A percentile compares a stretch with the other conserved stretches of the same genome.
Evolutionary conservation across 2,113 vertebrate genomes (phyloP).

Genomic region (Campylomormyrus numenius): DNA sequence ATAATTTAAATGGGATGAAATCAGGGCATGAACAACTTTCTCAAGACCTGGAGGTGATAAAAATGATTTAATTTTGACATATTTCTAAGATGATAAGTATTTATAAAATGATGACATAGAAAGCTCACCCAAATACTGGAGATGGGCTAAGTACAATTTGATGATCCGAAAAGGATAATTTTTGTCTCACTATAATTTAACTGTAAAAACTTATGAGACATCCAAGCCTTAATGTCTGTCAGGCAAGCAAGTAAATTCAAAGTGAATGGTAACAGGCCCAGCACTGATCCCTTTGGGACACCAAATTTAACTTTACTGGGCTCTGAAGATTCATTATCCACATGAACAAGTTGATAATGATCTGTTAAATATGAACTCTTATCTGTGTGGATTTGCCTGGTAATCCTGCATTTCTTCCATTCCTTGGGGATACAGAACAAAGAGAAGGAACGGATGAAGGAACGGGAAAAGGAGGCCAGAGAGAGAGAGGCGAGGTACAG

Average conservation of each 20-base stretch:
- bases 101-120: no score
- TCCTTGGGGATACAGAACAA: not conserved
- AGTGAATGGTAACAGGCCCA: not conserved
- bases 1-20: no score
- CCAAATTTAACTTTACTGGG: not conserved
- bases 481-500: not conserved
- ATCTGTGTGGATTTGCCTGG: not conserved
- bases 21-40: no score
- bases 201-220: not conserved
- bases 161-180: no score
- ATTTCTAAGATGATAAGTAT: no score
- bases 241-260: not conserved
- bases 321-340: not conserved
- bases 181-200: no score
- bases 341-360: not conserved
- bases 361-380: not conserved
- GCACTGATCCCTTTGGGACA: not conserved
- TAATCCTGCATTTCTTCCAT: not conserved
- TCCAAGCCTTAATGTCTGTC: not conserved
- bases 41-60: no score
- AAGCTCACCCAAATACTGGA: no score
- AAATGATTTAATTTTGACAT: no score
- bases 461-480: not conserved
- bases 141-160: no score
- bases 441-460: not conserved